A percentile compares a stretch with the other conserved stretches of the same genome.
phyloP scores from a whole-genome alignment of 1,140 invertebrate genomes.

The Achroia grisella region DNA sequence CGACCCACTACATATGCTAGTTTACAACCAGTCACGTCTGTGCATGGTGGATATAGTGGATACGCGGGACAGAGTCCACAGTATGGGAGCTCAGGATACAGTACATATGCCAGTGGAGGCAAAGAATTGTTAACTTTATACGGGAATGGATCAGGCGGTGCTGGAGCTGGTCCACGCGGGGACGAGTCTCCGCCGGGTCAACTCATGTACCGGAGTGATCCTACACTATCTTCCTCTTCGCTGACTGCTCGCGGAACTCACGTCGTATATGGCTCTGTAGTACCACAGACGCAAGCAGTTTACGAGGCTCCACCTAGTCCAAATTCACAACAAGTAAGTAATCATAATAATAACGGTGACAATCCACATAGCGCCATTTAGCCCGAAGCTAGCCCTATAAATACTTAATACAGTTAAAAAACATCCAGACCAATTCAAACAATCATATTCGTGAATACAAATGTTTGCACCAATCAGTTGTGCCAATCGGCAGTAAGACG shows the following conservation, averaged over 20 bases:
- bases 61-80: constrained; percentile 50
- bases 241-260: constrained; percentile 56
- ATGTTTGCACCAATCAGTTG: too few species aligned
- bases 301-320: constrained; percentile 76
- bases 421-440: too few species aligned
- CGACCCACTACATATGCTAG: constrained; percentile 62
- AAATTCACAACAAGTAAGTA: constrained; percentile 59
- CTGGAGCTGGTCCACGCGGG: constrained; percentile 25
- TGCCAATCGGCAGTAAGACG: too few species aligned
- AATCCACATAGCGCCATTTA: too few species aligned
- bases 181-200: constrained; percentile 63
- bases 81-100: constrained; percentile 44
- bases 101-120: constrained; percentile 36
- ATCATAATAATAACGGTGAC: too few species aligned
- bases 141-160: constrained; percentile 25
- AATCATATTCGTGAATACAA: too few species aligned
- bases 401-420: too few species aligned
- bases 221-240: constrained; percentile 74
- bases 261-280: constrained; percentile 55
- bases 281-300: constrained; percentile 46
- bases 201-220: constrained; percentile 74
- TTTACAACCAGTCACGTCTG: constrained; percentile 64
- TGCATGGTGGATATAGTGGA: constrained; percentile 44
- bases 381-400: too few species aligned
- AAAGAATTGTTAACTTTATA: constrained; percentile 65